Conservation (phyloP, 1,140 invertebrate species). For the Atta texana region DNA sequence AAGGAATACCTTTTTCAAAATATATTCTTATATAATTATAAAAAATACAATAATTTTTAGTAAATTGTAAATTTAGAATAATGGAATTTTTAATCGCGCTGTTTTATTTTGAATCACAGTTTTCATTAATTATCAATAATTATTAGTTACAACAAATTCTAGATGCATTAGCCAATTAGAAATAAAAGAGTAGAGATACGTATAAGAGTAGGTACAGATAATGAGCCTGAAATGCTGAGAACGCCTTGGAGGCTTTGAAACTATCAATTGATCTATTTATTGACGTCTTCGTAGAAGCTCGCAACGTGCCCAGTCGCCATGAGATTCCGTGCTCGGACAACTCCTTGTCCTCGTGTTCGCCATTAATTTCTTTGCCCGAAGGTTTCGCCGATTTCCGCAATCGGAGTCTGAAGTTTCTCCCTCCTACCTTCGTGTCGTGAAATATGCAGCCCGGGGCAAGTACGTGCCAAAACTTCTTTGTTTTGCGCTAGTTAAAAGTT, state of each 20-base stretch:
- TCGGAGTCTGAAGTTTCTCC: slow-evolving; percentile 43
- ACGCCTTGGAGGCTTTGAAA: neutral
- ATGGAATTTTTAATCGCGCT: too few species aligned
- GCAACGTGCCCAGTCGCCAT: neutral
- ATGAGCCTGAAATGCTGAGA: neutral
- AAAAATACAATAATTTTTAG: neutral
- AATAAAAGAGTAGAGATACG: neutral
- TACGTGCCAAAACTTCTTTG: slow-evolving; percentile 69
- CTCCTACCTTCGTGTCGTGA: slow-evolving; percentile 39
- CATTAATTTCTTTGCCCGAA: slow-evolving; percentile 59
- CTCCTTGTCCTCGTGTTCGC: slow-evolving; percentile 6
- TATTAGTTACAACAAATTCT: neutral
- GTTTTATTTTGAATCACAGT: too few species aligned
- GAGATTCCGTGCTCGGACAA: slow-evolving; percentile 36
- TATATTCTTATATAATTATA: neutral
- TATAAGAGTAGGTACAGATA: neutral
- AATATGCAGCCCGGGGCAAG: slow-evolving; percentile 67
- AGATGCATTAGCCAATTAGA: neutral
- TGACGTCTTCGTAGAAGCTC: neutral
- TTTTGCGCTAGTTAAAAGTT: slow-evolving; percentile 77
- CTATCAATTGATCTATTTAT: slow-evolving; percentile 9
- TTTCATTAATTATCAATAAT: neutral
- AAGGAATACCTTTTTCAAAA: neutral
- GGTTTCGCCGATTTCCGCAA: slow-evolving; percentile 43
- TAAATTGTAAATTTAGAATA: neutral